Evolutionary conservation across 1,140 invertebrate species (phyloP).

Genomic region (Bilobella aurantiaca): DNA sequence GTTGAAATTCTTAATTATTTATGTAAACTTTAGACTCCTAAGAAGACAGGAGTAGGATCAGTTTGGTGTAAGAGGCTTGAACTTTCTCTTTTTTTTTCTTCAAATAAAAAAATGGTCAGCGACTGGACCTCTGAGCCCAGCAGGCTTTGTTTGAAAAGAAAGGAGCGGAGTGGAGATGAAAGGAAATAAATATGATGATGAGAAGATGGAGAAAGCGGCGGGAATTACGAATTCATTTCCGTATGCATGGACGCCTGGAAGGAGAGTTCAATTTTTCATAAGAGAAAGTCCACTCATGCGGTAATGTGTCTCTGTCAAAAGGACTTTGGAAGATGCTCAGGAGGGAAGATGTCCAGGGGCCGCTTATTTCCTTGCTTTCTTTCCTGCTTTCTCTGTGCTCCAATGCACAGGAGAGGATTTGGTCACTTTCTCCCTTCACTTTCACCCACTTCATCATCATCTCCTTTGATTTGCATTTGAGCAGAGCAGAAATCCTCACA

Average conservation of each 20-base stretch:
- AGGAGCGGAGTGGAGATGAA: background rate
- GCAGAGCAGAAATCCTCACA: background rate
- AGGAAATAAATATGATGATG: background rate
- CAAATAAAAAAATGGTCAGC: too few relatives aligned
- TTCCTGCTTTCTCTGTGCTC: background rate
- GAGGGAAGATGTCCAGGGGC: too few relatives aligned
- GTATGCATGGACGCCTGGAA: conserved; percentile 5
- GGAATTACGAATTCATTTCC: conserved; percentile 1
- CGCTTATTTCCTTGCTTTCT: too few relatives aligned
- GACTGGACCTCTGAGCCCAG: too few relatives aligned
- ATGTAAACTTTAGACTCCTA: too few relatives aligned
- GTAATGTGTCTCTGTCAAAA: conserved; percentile 6
- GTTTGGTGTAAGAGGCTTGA: too few relatives aligned
- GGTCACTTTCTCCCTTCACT: conserved; percentile 3
- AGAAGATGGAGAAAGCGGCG: background rate
- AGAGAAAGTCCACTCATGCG: background rate
- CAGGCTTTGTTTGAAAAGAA: too few relatives aligned
- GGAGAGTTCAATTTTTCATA: background rate
- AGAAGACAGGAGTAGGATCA: too few relatives aligned
- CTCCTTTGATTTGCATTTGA: conserved; percentile 1
- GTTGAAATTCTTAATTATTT: too few relatives aligned
- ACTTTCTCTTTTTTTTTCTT: too few relatives aligned
- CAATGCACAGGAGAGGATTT: background rate
- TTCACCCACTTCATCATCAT: conserved; percentile 6
- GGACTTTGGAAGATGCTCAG: background rate